Evolutionary conservation across 1,140 invertebrate species (phyloP), one percentile per base, ranked within the genome.

Genomic region (Rhopalosiphum maidis): DNA sequence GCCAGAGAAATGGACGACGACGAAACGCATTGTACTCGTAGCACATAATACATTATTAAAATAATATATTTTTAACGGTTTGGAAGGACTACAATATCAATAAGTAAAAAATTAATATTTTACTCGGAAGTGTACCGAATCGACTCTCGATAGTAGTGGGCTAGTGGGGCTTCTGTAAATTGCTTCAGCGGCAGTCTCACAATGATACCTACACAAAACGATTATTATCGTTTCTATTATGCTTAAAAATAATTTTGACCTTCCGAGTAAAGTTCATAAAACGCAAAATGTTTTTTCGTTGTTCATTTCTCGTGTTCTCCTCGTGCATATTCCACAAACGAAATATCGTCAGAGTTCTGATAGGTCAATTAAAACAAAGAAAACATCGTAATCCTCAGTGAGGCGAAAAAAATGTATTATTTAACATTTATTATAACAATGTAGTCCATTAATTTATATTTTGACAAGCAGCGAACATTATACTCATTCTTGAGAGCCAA

Each of bases 291-390:
- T 37, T 37, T 89, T 48, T 48, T 48, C 25, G 18, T 15, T 15
- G 5, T 87, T 35, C n/a, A 51, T 51, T 88, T 18, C 51, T 89
- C 25, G 5, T 87, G 30, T 35, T 89, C 87, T n/a, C n/a, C 6
- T 11, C 48, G 22, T 89, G 48, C 21, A 51, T n/a, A 51, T 88
- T 54, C 8, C 22, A 22, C 0, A n/a, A 22, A 51, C 48, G 51
- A 3, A 89, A 89, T 54, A 35, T 25, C 18, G 35, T 9, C 87
- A n/a, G 21, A 54, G n/a, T n/a, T 35, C 30, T n/a, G 87, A 89
- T n/a, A 37, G 46, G 48, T 89, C 87, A 51, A 54, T 51, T 88
- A 88, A 51, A 89, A 89, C 46, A 89, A 89, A 54, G n/a, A 89
- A 89, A 89, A 89, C n/a, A 35, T 54, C 37, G 41, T 41, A 89